Percentiles rank a stretch among this genome's conserved stretches.
These are phyloP conservation scores for Steinernema carpocapsae DNA, from an alignment of 2,888 invertebrate species.

Conservation along the genomic window DNA sequence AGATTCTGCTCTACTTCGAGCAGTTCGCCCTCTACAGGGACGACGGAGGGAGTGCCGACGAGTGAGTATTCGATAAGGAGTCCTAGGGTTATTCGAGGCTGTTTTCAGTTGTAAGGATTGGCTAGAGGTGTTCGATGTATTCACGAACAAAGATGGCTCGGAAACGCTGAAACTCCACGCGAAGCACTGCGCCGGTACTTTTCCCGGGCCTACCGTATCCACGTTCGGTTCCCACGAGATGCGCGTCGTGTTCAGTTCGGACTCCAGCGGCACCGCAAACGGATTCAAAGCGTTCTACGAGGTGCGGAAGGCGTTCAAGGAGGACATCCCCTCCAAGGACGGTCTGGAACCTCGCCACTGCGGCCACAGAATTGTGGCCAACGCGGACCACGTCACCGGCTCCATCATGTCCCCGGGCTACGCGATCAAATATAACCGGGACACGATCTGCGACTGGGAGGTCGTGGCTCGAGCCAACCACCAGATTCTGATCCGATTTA, in stretches of 20 bases:
- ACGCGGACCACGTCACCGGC: conserved; percentile 47
- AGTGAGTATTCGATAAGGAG: conserved; percentile 1
- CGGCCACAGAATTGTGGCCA: conserved; percentile 46
- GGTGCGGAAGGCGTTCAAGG: conserved; percentile 75
- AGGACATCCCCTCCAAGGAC: conserved; percentile 56
- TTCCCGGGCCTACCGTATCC: conserved; percentile 81
- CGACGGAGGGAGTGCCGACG: conserved; percentile 45
- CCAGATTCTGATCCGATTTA: conserved; percentile 84
- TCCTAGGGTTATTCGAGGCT: neutral
- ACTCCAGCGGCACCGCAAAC: conserved; percentile 84
- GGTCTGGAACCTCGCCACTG: conserved; percentile 51
- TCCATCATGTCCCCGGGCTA: conserved; percentile 81
- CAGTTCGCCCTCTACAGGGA: conserved; percentile 60
- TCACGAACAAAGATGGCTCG: conserved; percentile 48
- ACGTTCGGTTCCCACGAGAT: conserved; percentile 75
- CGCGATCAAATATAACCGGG: conserved; percentile 83
- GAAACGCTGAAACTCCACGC: conserved; percentile 52
- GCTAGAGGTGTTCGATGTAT: conserved; percentile 65
- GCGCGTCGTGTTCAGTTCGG: conserved; percentile 86
- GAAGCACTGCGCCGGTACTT: conserved; percentile 85
- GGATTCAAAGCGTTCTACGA: conserved; percentile 95
- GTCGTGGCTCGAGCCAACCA: conserved; percentile 72
- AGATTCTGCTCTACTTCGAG: conserved; percentile 66
- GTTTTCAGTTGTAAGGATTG: conserved; percentile 61
- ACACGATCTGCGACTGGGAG: conserved; percentile 94